A percentile compares a stretch with the other conserved stretches of the same genome.
Evolutionary conservation across 2,113 vertebrate species (phyloP).

Genomic region (Penelope pileata): DNA sequence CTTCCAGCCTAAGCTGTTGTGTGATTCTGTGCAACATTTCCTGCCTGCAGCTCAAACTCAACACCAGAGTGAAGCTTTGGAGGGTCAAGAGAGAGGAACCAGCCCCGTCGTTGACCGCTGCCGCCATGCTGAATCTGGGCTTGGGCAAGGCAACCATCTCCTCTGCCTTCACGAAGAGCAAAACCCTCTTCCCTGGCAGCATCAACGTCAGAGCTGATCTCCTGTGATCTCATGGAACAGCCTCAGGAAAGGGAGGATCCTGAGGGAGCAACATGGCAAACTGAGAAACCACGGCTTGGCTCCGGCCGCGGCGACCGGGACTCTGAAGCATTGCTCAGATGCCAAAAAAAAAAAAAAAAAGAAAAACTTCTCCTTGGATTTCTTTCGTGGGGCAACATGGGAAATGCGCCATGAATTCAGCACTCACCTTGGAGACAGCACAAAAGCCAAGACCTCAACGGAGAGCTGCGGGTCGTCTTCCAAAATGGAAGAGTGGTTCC

Average conservation of each 20-base stretch:
- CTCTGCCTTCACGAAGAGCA: neutral
- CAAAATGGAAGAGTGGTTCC: no score
- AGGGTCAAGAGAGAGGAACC: neutral
- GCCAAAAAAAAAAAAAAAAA: no score
- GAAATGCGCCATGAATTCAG: neutral
- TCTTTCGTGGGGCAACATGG: neutral
- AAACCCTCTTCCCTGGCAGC: neutral
- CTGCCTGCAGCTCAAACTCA: neutral
- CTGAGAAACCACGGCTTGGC: neutral
- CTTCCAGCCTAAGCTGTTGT: no score
- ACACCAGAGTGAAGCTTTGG: neutral
- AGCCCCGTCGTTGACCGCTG: neutral
- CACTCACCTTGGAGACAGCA: neutral
- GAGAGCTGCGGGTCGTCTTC: neutral
- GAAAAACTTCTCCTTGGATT: neutral
- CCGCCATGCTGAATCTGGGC: neutral
- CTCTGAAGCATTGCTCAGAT: no score
- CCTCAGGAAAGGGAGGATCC: neutral
- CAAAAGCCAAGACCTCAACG: rapidly evolving
- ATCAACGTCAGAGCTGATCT: neutral
- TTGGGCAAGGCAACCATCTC: neutral
- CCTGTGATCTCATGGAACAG: neutral
- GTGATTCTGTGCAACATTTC: rapidly evolving
- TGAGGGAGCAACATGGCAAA: neutral
- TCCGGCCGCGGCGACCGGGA: neutral